Percentiles rank a stretch among this genome's conserved stretches.
Conservation (phyloP, 2,888 invertebrate species). For the Parnassius mnemosyne region DNA sequence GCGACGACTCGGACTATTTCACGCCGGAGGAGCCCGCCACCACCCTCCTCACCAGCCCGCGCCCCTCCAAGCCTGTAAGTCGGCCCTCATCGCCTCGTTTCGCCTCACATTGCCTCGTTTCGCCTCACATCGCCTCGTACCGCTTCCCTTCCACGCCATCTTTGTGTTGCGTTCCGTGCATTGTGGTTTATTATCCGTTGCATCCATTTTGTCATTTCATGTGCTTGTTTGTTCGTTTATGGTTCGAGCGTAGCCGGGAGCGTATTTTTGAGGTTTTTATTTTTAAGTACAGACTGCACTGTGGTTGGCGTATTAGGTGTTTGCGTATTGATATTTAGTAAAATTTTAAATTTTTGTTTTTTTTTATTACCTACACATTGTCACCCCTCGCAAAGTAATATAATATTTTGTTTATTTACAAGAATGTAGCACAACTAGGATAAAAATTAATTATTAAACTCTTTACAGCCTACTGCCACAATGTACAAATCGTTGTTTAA, state of each 20-base stretch:
- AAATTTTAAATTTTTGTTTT: too few relatives aligned
- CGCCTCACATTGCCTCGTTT: conserved; percentile 3
- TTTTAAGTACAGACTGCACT: too few relatives aligned
- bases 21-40: conserved; percentile 88
- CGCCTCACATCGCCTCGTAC: conserved; percentile 11
- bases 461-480: too few relatives aligned
- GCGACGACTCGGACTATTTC: conserved; percentile 89
- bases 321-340: too few relatives aligned
- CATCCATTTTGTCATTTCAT: conserved; percentile 17
- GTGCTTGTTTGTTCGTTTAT: conserved; percentile 2
- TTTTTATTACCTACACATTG: too few relatives aligned
- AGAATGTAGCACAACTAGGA: too few relatives aligned
- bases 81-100: conserved; percentile 32
- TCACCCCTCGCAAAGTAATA: too few relatives aligned
- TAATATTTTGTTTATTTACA: too few relatives aligned
- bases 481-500: too few relatives aligned
- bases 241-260: conserved; percentile 8
- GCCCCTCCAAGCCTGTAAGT: conserved; percentile 61
- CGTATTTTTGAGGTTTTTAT: neutral
- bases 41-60: conserved; percentile 83
- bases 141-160: conserved; percentile 12
- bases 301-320: too few relatives aligned
- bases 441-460: too few relatives aligned
- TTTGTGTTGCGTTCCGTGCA: conserved; percentile 20
- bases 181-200: conserved; percentile 19